A percentile compares a stretch with the other conserved stretches of the same genome.
These are phyloP conservation scores for Pygoscelis antarcticus DNA, from an alignment of 2,113 vertebrate species.

Conservation along the genomic window DNA sequence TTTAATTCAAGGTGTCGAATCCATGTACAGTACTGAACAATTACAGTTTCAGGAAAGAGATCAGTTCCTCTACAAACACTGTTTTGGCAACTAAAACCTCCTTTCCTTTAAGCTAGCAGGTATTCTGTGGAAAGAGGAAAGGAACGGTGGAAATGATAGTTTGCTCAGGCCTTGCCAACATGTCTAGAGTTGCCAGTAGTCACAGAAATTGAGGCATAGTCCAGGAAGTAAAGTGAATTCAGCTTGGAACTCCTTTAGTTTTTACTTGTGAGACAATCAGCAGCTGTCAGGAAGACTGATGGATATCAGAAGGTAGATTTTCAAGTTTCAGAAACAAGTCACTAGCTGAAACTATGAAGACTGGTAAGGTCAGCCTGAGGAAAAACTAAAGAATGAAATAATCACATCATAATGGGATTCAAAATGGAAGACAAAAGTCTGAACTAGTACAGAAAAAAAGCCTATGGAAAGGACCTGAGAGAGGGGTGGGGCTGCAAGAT, in stretches of 20 bases:
- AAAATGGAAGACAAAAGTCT: not conserved
- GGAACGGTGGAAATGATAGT: not conserved
- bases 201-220: not conserved
- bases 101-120: not conserved
- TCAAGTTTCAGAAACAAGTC: not conserved
- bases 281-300: not conserved
- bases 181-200: not conserved
- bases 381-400: not conserved
- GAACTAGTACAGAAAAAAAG: not conserved
- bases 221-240: not conserved
- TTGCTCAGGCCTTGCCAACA: not conserved
- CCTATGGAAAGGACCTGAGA: not conserved
- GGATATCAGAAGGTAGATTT: not conserved
- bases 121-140: not conserved
- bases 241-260: not conserved
- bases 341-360: not conserved
- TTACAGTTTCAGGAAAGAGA: not conserved
- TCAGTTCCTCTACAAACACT: not conserved
- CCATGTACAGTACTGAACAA: not conserved
- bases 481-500: not conserved
- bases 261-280: not conserved
- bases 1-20: not conserved
- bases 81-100: not conserved
- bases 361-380: not conserved
- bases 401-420: not conserved